Evolutionary conservation across 37 sponge, comb jelly and placozoan species (phyloP), one percentile per base, ranked within the genome.

Genomic region (Diacarnus erythraeanus): DNA sequence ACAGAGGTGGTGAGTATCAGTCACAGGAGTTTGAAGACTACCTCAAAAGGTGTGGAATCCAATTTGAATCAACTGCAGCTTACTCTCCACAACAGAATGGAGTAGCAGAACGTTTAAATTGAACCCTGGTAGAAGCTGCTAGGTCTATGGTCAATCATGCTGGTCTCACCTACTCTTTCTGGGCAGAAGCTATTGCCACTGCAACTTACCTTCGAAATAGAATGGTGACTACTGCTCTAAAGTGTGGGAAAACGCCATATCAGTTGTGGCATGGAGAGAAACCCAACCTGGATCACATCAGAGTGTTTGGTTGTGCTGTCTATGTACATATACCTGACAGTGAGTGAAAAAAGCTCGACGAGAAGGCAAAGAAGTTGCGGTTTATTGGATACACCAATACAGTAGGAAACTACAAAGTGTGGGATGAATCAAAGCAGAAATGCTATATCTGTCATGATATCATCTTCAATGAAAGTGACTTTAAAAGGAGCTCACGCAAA

Each of bases 141-240:
- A 59, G 72, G 30, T 68, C 77, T 27, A 87, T 87, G 88, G 57
- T 87, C 36, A 9, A 56, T 22, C 88, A 88, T 64, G 78, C 88
- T 38, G 79, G 83, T 36, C 67, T 88, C 33, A 20, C 54, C 3
- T 47, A 82, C 18, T 23, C 40, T 9, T 88, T 44, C 58, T 87
- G 88, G 88, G 83, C 83, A 43, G 89, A 83, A 78, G 89, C 89
- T 38, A 75, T 82, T 36, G 76, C 56, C 6, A 83, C 83, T 67
- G 88, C 83, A 36, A 79, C 70, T 22, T 83, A 54, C 71, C 39
- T 82, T 0, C 64, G 79, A 21, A 83, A 88, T 60, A 61, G 83
- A 25, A 60, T 71, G 20, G 33, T 58, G 8, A 88, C 79, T 23
- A 42, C 74, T 30, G 80, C 83, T 26, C 20, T 71, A 3, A 26